Percentiles rank a stretch among this genome's conserved stretches.
Conservation (phyloP, 2,797 vertebrate species). For the Benthosema pterotum region DNA sequence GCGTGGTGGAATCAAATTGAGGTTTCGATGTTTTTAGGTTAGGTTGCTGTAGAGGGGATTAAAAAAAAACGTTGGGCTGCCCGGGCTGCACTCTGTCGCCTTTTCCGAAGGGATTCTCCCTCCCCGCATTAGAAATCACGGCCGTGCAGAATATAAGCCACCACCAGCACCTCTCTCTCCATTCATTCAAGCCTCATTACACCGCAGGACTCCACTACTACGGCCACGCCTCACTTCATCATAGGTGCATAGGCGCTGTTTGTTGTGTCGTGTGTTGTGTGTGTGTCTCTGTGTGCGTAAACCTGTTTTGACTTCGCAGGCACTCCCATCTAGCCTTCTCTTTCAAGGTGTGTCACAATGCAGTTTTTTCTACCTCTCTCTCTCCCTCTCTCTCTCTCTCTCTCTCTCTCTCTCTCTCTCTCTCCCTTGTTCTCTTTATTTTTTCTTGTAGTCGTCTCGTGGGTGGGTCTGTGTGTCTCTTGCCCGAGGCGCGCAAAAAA, state of each 20-base stretch:
- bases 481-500: constrained; percentile 43
- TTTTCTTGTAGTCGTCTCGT: constrained; percentile 25
- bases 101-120: constrained; percentile 31
- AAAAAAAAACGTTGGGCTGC: too few relatives aligned
- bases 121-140: constrained; percentile 31
- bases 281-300: constrained; percentile 21
- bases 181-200: constrained; percentile 55
- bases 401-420: background rate
- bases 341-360: constrained; percentile 65
- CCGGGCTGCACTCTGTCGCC: background rate
- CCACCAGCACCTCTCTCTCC: constrained; percentile 31
- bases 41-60: background rate
- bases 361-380: background rate
- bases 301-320: constrained; percentile 47
- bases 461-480: constrained; percentile 48
- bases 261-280: constrained; percentile 3
- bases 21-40: background rate
- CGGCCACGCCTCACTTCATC: constrained; percentile 37
- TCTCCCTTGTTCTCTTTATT: background rate
- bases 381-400: background rate
- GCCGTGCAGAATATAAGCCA: constrained; percentile 44
- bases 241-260: constrained; percentile 20
- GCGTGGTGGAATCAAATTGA: too few relatives aligned
- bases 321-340: constrained; percentile 56
- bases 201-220: constrained; percentile 37